Conservation (phyloP, 1,140 invertebrate species). For the Cydia amplana region DNA sequence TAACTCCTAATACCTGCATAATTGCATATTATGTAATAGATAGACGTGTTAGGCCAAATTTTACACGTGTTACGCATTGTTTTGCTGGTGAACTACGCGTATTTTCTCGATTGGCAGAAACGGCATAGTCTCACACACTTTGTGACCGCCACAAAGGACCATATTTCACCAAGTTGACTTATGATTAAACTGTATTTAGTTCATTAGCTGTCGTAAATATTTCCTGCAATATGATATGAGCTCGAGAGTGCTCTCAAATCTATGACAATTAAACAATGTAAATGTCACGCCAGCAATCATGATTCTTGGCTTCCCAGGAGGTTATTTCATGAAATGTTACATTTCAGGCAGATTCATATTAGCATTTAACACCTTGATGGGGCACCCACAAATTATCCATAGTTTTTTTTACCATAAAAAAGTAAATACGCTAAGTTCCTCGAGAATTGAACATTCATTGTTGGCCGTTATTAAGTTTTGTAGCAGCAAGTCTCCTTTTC, state of each 20-base stretch:
- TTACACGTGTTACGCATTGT: too few species aligned
- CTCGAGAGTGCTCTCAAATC: background rate
- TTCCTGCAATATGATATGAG: background rate
- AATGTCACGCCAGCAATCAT: background rate
- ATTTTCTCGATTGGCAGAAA: too few species aligned
- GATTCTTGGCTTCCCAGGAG: background rate
- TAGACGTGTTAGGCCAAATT: too few species aligned
- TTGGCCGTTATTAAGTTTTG: background rate
- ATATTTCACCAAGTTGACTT: slow-evolving; percentile 14
- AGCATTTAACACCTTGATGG: background rate
- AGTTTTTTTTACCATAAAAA: background rate
- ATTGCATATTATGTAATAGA: too few species aligned
- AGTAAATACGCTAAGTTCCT: background rate
- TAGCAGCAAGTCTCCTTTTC: too few species aligned
- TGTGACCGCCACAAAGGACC: background rate
- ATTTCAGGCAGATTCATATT: too few species aligned
- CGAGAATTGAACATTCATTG: background rate
- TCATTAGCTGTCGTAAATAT: slow-evolving; percentile 57
- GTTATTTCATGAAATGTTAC: background rate
- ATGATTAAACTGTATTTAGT: slow-evolving; percentile 44
- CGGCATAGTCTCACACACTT: too few species aligned
- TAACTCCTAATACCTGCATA: too few species aligned
- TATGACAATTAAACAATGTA: background rate
- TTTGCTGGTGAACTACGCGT: too few species aligned
- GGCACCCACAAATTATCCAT: background rate